These are phyloP conservation scores for Hirtodrosophila confusa DNA, from an alignment of 2,888 invertebrate genomes.

Conservation along the genomic window DNA sequence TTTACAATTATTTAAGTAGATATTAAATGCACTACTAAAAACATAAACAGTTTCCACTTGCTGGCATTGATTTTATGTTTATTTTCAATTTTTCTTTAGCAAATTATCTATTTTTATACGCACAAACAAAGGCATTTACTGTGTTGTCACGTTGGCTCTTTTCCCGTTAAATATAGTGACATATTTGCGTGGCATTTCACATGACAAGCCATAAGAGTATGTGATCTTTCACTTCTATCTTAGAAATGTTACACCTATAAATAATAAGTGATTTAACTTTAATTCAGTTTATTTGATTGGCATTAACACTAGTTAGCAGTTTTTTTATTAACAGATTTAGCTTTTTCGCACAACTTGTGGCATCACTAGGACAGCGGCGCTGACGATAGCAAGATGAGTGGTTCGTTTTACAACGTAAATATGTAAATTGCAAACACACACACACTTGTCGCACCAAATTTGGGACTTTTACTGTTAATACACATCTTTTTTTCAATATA, in stretches of 20 bases:
- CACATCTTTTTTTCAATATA: constrained; percentile 6
- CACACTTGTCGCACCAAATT: constrained; percentile 21
- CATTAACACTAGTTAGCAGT: not conserved
- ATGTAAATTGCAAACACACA: constrained; percentile 2
- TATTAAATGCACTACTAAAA: constrained; percentile 26
- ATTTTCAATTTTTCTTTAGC: constrained; percentile 40
- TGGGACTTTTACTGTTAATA: not conserved
- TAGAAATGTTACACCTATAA: not conserved
- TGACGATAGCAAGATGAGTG: constrained; percentile 57
- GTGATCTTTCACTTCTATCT: not conserved
- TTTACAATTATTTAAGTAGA: constrained; percentile 21
- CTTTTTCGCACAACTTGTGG: constrained; percentile 20
- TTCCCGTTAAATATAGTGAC: constrained; percentile 1
- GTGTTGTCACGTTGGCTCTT: constrained; percentile 25
- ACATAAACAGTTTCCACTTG: constrained; percentile 20
- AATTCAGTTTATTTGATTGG: not conserved
- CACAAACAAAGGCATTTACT: constrained; percentile 27
- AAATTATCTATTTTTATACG: constrained; percentile 50
- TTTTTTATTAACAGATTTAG: constrained; percentile 9
- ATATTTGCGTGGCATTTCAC: constrained; percentile 10
- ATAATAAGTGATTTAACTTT: not conserved
- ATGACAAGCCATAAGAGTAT: not conserved
- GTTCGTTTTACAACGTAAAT: constrained; percentile 6
- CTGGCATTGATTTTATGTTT: constrained; percentile 45
- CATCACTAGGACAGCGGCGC: constrained; percentile 55